Percentiles rank a stretch among this genome's conserved stretches.
Evolutionary conservation across 2,888 invertebrate genomes (phyloP).

Genomic region (Drosophila kanekoi): DNA sequence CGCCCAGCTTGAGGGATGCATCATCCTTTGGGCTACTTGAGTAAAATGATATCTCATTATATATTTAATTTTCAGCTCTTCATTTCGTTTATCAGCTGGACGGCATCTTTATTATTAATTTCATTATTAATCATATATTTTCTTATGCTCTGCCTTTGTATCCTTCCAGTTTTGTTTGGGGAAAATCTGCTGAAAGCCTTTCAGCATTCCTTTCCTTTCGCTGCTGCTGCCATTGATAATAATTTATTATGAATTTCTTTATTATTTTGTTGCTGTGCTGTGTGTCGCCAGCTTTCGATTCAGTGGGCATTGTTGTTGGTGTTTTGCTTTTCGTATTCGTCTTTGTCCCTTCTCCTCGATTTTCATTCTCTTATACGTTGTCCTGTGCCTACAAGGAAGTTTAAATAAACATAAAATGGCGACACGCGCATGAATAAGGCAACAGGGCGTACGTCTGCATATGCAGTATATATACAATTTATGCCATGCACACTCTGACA

Average conservation of each 20-base stretch:
- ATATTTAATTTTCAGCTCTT: conserved; percentile 40
- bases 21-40: background rate
- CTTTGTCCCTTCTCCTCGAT: background rate
- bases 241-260: conserved; percentile 70
- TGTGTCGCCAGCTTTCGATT: conserved; percentile 15
- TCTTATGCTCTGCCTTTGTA: conserved; percentile 11
- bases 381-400: conserved; percentile 64
- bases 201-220: conserved; percentile 33
- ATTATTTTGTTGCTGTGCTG: conserved; percentile 42
- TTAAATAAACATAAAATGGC: conserved; percentile 79
- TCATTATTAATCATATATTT: conserved; percentile 35
- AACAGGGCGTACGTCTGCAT: conserved; percentile 54
- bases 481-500: conserved; percentile 38
- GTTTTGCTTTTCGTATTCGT: conserved; percentile 31
- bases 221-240: conserved; percentile 53
- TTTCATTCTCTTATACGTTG: conserved; percentile 20
- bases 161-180: background rate
- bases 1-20: background rate
- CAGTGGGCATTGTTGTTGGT: conserved; percentile 35
- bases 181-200: conserved; percentile 47
- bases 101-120: conserved; percentile 49
- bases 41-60: conserved; percentile 16
- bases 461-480: conserved; percentile 54
- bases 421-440: conserved; percentile 67
- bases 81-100: conserved; percentile 30